phyloP scores from a whole-genome alignment of 2,888 invertebrate genomes.

The Troides aeacus region DNA sequence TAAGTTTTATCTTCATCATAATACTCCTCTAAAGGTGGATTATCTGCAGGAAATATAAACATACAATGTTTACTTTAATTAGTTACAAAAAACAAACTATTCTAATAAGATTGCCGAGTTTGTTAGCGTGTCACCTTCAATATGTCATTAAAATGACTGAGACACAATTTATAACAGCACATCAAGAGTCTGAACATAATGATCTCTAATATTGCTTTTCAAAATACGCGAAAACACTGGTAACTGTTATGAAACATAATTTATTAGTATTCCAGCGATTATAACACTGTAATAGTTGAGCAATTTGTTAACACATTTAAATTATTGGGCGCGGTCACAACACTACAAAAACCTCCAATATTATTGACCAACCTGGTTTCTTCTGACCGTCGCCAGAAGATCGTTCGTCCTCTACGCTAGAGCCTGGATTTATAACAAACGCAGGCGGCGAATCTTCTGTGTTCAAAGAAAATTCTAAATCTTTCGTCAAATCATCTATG shows the following conservation, averaged over 20 bases:
- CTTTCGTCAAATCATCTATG: constrained; percentile 82
- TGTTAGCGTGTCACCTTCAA: too few species aligned
- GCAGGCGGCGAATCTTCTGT: constrained; percentile 43
- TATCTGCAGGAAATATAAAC: constrained; percentile 13
- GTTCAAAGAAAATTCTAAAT: constrained; percentile 68
- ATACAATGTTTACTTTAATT: neutral
- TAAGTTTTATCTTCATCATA: constrained; percentile 41
- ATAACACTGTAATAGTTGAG: neutral
- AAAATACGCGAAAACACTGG: neutral
- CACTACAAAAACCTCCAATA: neutral
- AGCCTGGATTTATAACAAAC: constrained; percentile 56
- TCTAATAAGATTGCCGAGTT: too few species aligned
- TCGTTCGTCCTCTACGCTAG: constrained; percentile 47
- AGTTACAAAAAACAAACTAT: neutral
- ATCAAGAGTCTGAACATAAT: too few species aligned
- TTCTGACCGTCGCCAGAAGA: constrained; percentile 42
- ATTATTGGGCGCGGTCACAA: constrained; percentile 16
- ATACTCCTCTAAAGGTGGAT: constrained; percentile 37
- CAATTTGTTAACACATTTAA: neutral
- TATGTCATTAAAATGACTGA: too few species aligned
- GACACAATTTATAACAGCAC: too few species aligned
- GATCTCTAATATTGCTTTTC: too few species aligned
- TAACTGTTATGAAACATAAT: neutral
- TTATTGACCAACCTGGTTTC: constrained; percentile 39
- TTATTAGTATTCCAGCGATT: neutral